Base-by-base conservation (phyloP, 2,888 invertebrate genomes). In the Alsophila aescularia region DNA sequence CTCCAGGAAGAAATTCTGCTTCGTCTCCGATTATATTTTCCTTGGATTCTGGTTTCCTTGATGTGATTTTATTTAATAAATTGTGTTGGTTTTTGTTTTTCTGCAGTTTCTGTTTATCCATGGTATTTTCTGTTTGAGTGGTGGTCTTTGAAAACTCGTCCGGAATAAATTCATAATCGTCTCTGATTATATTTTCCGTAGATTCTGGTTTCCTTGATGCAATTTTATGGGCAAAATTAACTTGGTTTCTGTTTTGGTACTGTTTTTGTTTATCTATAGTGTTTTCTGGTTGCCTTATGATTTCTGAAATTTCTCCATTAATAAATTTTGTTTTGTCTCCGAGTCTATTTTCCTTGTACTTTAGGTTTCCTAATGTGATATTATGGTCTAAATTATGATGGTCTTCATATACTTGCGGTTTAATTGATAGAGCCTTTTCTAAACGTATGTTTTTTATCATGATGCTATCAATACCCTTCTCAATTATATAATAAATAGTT, bases 371-470 rank as follows among this genome's bases (percentile, higher is more conserved):
- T 15, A 12, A 12, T 9, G 13, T 13, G 16, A 9, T 35, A 9
- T 9, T 35, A 2, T 15, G 15, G 15, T 1, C 1, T 8, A 15
- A 14, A 35, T 15, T 15, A 13, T 8, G 14, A 9, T 15, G 12
- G 13, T 35, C 15, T 15, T 35, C 13, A 13, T 13, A 1, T n/a
- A 1, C 13, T 34, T 14, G 15, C 37, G 15, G 37, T 24, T 15
- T 47, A 27, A 35, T 35, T 24, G 24, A 24, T 6, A 24, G 3
- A 9, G 35, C 13, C 3, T 65, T 58, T 29, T 61, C 34, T 15
- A 35, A 0, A 35, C 52, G 62, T 61, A 60, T 12, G 50, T 62
- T 57, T 64, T 61, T 7, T 51, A n/a, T 39, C 15, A 24, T n/a
- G n/a, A 31, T n/a, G 2, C n/a, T 12, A n/a, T 12, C n/a, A n/a